Evolutionary conservation across 2,888 invertebrate genomes (phyloP).

Genomic region (Nymphalis c-album): DNA sequence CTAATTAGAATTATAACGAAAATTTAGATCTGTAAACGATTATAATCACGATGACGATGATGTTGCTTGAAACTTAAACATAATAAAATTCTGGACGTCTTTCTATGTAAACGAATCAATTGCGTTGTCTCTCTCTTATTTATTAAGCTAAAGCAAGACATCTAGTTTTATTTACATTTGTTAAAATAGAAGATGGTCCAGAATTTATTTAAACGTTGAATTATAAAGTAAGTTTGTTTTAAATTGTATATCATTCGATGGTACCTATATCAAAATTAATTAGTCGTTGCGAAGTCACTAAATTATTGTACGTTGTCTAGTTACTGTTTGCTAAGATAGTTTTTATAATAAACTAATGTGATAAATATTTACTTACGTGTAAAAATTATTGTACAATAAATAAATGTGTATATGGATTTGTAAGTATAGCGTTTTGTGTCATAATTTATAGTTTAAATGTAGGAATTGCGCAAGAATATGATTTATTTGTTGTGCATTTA

Average conservation of each 20-base stretch:
- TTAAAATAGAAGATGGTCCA: constrained; percentile 8
- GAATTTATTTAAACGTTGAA: neutral
- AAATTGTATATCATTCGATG: constrained; percentile 33
- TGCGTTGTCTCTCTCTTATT: neutral
- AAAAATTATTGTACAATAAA: constrained; percentile 53
- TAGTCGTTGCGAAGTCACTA: constrained; percentile 68
- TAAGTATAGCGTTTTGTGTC: constrained; percentile 61
- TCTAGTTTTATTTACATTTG: neutral
- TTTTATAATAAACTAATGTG: constrained; percentile 66
- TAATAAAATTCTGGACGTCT: constrained; percentile 37
- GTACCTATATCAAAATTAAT: constrained; percentile 34
- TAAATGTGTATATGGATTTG: constrained; percentile 57
- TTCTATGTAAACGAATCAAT: neutral
- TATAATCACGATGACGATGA: constrained; percentile 5
- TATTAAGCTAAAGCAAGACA: neutral
- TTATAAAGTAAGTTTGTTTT: neutral
- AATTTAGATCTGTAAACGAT: constrained; percentile 1
- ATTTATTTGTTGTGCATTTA: constrained; percentile 23
- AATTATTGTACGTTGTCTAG: constrained; percentile 68
- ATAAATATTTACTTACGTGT: constrained; percentile 65
- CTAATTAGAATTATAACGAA: neutral
- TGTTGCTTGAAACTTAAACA: constrained; percentile 9
- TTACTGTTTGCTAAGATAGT: constrained; percentile 57
- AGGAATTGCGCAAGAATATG: constrained; percentile 25
- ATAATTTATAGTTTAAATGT: constrained; percentile 51